Evolutionary conservation across 1,140 invertebrate species (phyloP), one percentile per base, ranked within the genome.

Genomic region (Drosophila santomea): DNA sequence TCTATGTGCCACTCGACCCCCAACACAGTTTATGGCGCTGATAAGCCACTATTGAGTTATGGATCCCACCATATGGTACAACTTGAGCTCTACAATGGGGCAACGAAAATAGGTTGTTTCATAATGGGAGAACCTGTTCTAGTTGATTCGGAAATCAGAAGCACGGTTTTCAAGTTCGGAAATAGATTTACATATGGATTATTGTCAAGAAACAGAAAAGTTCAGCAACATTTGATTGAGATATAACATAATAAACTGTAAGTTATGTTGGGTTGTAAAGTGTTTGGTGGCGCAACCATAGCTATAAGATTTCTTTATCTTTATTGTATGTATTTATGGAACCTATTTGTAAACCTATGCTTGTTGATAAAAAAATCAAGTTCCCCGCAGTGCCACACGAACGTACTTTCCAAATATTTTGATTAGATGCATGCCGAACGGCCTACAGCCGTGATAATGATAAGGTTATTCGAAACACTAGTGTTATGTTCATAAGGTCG

Each of bases 1-100:
- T 67, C 45, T 44, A 64, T 48, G 50, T 67, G 36, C 45, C 39
- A 48, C 55, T 44, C 72, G 79, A 73, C 69, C 80, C 80, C 69
- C 80, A 78, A 62, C 64, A 41, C 67, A 71, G 66, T 71, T 71
- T 39, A 71, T 58, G 20, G 10, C 14, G 23, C 69, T 74, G 80
- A 82, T 82, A 82, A 82, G 64, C 8, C 25, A 55, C 55, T 62
- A 74, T 63, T 12, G 17, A 35, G 50, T 50, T 62, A 68, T 68
- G n/a, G 17, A 39, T 41, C 43, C 50, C 61, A 41, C 67, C 48
- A 67, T 69, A 55, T 69, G 62, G 35, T 54, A 23, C 10, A 47
- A 47, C 58, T 35, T 35, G 36, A 48, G 10, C 23, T 51, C 32
- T 11, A 38, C 38, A 64, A 48, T 57, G 20, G n/a, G 23, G 36